phyloP scores from a whole-genome alignment of 2,888 invertebrate species.

The Diplazon laetatorius region DNA sequence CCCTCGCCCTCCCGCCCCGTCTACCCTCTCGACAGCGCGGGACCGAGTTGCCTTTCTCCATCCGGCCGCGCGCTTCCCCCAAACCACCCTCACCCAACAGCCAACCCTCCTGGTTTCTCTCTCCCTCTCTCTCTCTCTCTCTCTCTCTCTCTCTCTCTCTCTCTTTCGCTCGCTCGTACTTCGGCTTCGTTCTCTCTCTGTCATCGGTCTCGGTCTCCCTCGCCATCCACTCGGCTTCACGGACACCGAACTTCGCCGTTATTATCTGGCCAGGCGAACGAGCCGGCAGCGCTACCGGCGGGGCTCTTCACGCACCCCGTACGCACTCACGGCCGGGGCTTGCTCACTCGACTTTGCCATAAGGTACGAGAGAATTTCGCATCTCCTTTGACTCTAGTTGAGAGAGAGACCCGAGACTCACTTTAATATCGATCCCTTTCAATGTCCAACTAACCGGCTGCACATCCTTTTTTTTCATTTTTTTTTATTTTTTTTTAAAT shows the following conservation, averaged over 20 bases:
- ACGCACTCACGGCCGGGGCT: constrained; percentile 58
- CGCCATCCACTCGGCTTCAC: constrained; percentile 78
- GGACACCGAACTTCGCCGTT: constrained; percentile 82
- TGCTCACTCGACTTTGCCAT: constrained; percentile 50
- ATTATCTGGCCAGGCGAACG: constrained; percentile 78
- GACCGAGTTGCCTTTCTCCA: constrained; percentile 66
- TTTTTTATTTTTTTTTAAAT: constrained; percentile 28
- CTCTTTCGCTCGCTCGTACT: constrained; percentile 60
- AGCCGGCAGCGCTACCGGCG: constrained; percentile 59
- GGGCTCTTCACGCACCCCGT: constrained; percentile 57
- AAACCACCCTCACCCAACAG: constrained; percentile 51
- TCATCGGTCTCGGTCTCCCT: constrained; percentile 28
- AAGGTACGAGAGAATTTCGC: constrained; percentile 61
- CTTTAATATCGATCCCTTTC: constrained; percentile 62
- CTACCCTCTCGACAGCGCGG: constrained; percentile 60
- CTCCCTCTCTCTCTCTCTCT: constrained; percentile 6
- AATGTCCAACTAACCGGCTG: constrained; percentile 63
- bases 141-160: constrained; percentile 33
- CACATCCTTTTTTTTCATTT: constrained; percentile 48
- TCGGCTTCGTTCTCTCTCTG: constrained; percentile 35
- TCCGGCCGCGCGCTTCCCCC: constrained; percentile 60
- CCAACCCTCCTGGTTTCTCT: constrained; percentile 57
- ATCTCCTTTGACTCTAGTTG: constrained; percentile 49
- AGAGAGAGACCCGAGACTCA: constrained; percentile 35
- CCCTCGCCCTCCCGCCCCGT: constrained; percentile 73